Percentiles rank a stretch among this genome's conserved stretches.
These are phyloP conservation scores for Pachymerium ferrugineum DNA, from an alignment of 2,888 invertebrate species.

Conservation along the genomic window DNA sequence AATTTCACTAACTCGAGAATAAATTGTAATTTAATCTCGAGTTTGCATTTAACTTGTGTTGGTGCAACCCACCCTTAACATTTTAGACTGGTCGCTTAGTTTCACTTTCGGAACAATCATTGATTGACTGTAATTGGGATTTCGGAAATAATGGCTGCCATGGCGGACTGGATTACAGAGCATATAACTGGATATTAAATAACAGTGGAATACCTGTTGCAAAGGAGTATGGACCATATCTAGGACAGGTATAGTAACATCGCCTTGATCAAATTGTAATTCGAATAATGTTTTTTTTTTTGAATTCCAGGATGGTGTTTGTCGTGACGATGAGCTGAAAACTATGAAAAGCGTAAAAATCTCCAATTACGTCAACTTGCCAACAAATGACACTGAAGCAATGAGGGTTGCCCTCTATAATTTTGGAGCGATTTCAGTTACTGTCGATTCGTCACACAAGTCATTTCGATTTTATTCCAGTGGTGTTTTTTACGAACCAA, in stretches of 20 bases:
- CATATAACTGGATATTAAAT: slow-evolving; percentile 47
- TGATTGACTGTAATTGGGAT: slow-evolving; percentile 51
- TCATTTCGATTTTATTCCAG: slow-evolving; percentile 88
- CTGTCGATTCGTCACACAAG: slow-evolving; percentile 53
- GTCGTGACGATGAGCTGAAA: not conserved
- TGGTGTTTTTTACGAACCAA: slow-evolving; percentile 86
- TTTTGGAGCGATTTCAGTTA: slow-evolving; percentile 77
- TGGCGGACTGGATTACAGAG: slow-evolving; percentile 50
- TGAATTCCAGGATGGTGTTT: not conserved
- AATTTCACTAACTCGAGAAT: too few relatives aligned
- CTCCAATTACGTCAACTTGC: slow-evolving; percentile 76
- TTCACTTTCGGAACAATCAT: slow-evolving; percentile 49
- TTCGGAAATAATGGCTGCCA: slow-evolving; percentile 51
- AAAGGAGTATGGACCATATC: slow-evolving; percentile 48
- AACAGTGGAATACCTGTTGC: slow-evolving; percentile 47
- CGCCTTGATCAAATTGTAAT: too few relatives aligned
- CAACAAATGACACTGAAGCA: slow-evolving; percentile 61
- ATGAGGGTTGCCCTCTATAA: slow-evolving; percentile 73
- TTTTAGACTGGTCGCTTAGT: slow-evolving; percentile 38
- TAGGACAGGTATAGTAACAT: slow-evolving; percentile 43
- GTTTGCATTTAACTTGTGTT: too few relatives aligned
- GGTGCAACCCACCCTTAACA: too few relatives aligned
- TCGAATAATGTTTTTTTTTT: too few relatives aligned
- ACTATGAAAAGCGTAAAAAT: slow-evolving; percentile 37
- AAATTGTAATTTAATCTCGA: too few relatives aligned